Conservation (phyloP, 1,140 invertebrate species). For the Coptotermes formosanus region DNA sequence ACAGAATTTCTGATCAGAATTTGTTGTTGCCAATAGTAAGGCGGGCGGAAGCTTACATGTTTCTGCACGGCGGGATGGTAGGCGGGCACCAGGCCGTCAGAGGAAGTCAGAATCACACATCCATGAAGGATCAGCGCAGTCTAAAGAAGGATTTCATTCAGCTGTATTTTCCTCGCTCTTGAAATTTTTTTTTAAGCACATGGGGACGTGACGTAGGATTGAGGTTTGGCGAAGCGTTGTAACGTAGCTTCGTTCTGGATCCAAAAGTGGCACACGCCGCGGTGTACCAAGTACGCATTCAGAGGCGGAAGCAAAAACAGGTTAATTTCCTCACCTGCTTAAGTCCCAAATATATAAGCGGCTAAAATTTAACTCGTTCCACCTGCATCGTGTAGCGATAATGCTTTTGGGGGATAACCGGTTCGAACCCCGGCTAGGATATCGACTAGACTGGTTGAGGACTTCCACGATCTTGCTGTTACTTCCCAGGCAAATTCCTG, state of each 20-base stretch:
- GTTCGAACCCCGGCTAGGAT: no score
- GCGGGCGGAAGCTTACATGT: not conserved
- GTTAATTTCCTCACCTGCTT: no score
- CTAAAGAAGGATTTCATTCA: conserved; percentile 26
- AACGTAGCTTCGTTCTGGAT: not conserved
- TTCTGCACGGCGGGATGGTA: not conserved
- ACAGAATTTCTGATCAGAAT: not conserved
- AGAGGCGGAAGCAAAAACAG: not conserved
- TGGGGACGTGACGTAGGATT: not conserved
- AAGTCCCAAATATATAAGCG: no score
- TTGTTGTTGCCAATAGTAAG: not conserved
- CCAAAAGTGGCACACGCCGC: not conserved
- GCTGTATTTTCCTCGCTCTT: not conserved
- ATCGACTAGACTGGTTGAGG: no score
- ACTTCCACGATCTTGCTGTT: no score
- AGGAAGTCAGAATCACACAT: conserved; percentile 24
- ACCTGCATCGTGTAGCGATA: not conserved
- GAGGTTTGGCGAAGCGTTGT: conserved; percentile 15
- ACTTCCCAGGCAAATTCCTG: no score
- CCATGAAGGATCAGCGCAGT: conserved; percentile 23
- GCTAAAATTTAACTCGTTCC: no score
- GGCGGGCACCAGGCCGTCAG: not conserved
- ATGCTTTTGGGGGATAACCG: not conserved
- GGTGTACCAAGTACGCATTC: not conserved
- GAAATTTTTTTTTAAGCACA: not conserved